Percentiles rank a stretch among this genome's conserved stretches.
These are phyloP conservation scores for Anastrepha ludens DNA, from an alignment of 1,140 invertebrate genomes.

Conservation along the genomic window DNA sequence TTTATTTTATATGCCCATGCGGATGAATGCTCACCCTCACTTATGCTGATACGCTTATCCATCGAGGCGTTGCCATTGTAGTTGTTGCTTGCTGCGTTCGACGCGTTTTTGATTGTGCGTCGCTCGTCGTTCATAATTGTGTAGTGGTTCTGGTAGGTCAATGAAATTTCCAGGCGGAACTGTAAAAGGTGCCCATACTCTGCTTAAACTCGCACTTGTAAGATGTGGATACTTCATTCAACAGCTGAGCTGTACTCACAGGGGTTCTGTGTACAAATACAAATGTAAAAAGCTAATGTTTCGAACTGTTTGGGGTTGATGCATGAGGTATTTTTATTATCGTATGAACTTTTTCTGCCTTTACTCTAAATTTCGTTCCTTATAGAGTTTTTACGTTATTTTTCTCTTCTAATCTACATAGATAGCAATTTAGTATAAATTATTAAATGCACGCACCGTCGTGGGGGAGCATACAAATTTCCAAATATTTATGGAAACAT, in stretches of 20 bases:
- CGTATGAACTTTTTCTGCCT: background rate
- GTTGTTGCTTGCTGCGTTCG: background rate
- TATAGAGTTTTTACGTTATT: too few relatives aligned
- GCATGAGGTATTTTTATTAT: background rate
- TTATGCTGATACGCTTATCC: background rate
- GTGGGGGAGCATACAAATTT: too few relatives aligned
- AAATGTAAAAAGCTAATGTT: background rate
- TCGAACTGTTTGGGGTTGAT: background rate
- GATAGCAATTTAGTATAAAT: too few relatives aligned
- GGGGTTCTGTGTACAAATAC: background rate
- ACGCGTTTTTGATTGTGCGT: conserved; percentile 25
- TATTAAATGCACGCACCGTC: too few relatives aligned
- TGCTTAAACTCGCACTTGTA: background rate
- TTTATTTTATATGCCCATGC: conserved; percentile 27
- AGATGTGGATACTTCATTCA: background rate
- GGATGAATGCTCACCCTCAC: conserved; percentile 33
- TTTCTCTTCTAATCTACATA: too few relatives aligned
- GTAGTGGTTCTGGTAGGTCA: conserved; percentile 48
- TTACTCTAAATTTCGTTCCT: too few relatives aligned
- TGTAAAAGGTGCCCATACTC: conserved; percentile 12
- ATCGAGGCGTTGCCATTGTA: background rate
- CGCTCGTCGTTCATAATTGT: conserved; percentile 7
- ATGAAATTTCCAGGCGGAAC: conserved; percentile 33
- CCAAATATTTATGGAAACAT: too few relatives aligned
- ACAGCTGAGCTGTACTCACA: background rate